Evolutionary conservation across 2,113 vertebrate species (phyloP).

Genomic region (Myotis brandtii): DNA sequence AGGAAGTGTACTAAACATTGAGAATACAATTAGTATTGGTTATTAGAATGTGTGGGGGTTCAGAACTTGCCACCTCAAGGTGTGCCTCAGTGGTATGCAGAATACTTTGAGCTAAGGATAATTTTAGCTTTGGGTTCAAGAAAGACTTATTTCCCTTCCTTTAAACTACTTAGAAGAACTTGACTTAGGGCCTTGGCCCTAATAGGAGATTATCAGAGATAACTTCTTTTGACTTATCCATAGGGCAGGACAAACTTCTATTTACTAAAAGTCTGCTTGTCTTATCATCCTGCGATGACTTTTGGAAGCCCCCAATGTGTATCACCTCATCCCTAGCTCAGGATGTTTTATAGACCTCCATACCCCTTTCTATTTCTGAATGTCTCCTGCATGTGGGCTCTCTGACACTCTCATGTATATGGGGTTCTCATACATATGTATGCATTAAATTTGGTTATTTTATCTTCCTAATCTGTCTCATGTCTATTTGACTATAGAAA

Average conservation of each 20-base stretch:
- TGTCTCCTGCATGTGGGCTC: background rate
- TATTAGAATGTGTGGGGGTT: background rate
- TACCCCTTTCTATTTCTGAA: background rate
- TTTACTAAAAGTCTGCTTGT: background rate
- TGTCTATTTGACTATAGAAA: background rate
- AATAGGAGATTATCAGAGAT: background rate
- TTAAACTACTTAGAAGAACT: background rate
- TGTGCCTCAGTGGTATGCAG: background rate
- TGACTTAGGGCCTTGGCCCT: background rate
- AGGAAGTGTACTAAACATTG: background rate
- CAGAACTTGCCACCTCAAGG: background rate
- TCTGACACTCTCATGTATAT: background rate
- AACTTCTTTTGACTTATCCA: background rate
- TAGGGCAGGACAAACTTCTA: background rate
- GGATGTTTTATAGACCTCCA: background rate
- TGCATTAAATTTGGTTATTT: background rate
- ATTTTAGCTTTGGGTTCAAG: too few species aligned
- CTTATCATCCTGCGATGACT: background rate
- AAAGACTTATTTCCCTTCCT: background rate
- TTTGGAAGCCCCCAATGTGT: background rate
- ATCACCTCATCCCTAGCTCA: background rate
- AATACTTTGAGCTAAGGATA: background rate
- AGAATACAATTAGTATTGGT: background rate
- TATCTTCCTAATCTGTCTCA: background rate
- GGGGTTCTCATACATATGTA: background rate